Conservation (phyloP, 2,888 invertebrate species). For the Podotricha telesiphe region DNA sequence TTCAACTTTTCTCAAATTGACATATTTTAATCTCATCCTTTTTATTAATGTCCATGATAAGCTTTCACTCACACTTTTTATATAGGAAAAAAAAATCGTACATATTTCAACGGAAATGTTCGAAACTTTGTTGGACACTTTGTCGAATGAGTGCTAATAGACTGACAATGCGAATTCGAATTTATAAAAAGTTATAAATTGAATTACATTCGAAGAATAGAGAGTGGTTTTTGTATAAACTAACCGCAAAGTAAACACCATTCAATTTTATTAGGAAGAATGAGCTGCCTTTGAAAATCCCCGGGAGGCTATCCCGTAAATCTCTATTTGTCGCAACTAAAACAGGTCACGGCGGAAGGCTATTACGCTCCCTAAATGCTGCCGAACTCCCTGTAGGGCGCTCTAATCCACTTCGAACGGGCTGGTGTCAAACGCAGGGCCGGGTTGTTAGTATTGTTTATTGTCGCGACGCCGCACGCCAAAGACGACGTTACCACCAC, state of each 20-base stretch:
- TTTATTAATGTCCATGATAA: slow-evolving; percentile 50
- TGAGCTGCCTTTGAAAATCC: slow-evolving; percentile 69
- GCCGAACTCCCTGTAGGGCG: slow-evolving; percentile 80
- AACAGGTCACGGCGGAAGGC: slow-evolving; percentile 82
- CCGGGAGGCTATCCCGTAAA: slow-evolving; percentile 77
- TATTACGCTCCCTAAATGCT: slow-evolving; percentile 83
- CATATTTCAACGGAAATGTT: slow-evolving; percentile 72
- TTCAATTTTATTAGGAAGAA: slow-evolving; percentile 76
- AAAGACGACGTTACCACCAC: slow-evolving; percentile 69
- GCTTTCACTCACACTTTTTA: slow-evolving; percentile 54
- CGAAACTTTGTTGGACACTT: slow-evolving; percentile 66
- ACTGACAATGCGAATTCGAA: slow-evolving; percentile 57
- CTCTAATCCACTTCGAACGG: slow-evolving; percentile 81
- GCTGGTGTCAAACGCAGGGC: slow-evolving; percentile 83
- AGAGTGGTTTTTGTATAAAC: slow-evolving; percentile 57
- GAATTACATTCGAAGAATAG: slow-evolving; percentile 50
- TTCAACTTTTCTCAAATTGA: slow-evolving; percentile 31
- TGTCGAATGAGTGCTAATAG: slow-evolving; percentile 62
- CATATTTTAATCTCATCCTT: slow-evolving; percentile 45
- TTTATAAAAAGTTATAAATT: slow-evolving; percentile 44
- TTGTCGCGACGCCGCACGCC: slow-evolving; percentile 77
- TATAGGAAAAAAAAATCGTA: slow-evolving; percentile 60
- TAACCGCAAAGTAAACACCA: slow-evolving; percentile 73
- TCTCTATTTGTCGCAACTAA: slow-evolving; percentile 83
- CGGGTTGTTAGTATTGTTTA: slow-evolving; percentile 83